phyloP scores from a whole-genome alignment of 2,888 invertebrate species.

The Sminthurinus aureus region DNA sequence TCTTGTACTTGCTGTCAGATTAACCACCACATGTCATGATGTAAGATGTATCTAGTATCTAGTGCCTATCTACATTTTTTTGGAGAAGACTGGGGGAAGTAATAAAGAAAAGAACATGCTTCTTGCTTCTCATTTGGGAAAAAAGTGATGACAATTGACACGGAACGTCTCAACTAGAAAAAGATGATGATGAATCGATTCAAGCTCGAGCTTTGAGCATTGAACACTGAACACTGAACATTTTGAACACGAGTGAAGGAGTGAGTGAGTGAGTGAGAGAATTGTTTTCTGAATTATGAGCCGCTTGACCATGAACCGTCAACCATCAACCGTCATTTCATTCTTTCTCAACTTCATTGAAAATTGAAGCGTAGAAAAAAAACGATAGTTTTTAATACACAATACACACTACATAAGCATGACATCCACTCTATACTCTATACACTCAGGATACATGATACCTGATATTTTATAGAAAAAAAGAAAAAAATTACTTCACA shows the following conservation, averaged over 20 bases:
- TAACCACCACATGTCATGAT: too few relatives aligned
- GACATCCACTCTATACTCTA: too few relatives aligned
- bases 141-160: slow-evolving; percentile 33
- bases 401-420: too few relatives aligned
- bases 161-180: slow-evolving; percentile 4
- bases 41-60: too few relatives aligned
- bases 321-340: neutral
- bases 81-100: neutral
- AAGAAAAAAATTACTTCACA: too few relatives aligned
- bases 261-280: neutral
- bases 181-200: slow-evolving; percentile 40
- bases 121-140: neutral
- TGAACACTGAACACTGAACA: neutral
- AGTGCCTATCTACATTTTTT: too few relatives aligned
- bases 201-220: neutral
- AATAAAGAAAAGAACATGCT: neutral
- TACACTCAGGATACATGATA: too few relatives aligned
- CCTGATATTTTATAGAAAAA: too few relatives aligned
- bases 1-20: too few relatives aligned
- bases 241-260: too few relatives aligned
- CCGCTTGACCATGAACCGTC: slow-evolving; percentile 32
- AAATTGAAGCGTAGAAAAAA: neutral
- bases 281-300: neutral
- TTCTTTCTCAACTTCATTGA: neutral
- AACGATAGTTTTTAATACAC: neutral